Evolutionary conservation across 2,797 vertebrate species (phyloP).

Genomic region (Neosilurus hyrtlii): DNA sequence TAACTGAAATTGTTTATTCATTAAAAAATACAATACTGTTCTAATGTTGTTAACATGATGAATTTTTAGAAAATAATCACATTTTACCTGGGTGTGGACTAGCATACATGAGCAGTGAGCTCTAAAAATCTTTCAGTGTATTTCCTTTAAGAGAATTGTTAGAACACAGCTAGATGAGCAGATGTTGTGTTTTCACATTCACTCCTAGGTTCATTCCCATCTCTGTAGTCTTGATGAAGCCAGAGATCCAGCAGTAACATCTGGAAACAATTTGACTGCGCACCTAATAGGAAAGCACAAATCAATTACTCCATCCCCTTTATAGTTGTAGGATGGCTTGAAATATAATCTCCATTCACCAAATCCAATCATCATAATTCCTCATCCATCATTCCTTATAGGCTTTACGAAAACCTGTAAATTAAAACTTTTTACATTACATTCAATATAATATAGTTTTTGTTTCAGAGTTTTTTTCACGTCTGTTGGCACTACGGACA

Average conservation of each 20-base stretch:
- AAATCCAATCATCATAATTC: neutral
- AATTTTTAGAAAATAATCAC: neutral
- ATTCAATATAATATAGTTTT: neutral
- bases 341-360: neutral
- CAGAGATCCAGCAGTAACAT: slow-evolving; percentile 8
- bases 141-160: neutral
- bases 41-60: neutral
- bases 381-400: neutral
- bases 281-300: neutral
- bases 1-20: too few species aligned
- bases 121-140: neutral
- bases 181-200: slow-evolving; percentile 12
- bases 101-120: neutral
- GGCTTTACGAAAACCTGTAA: neutral
- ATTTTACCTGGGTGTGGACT: neutral
- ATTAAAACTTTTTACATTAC: neutral
- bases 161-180: slow-evolving; percentile 23
- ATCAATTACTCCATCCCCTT: neutral
- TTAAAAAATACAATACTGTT: neutral
- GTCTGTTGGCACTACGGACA: neutral
- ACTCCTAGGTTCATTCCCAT: neutral
- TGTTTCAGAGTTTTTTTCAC: neutral
- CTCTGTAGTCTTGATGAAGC: slow-evolving; percentile 5
- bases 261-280: neutral
- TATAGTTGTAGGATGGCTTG: neutral